Base-by-base conservation (phyloP, 2,113 vertebrate species). In the Notothenia rossii region DNA sequence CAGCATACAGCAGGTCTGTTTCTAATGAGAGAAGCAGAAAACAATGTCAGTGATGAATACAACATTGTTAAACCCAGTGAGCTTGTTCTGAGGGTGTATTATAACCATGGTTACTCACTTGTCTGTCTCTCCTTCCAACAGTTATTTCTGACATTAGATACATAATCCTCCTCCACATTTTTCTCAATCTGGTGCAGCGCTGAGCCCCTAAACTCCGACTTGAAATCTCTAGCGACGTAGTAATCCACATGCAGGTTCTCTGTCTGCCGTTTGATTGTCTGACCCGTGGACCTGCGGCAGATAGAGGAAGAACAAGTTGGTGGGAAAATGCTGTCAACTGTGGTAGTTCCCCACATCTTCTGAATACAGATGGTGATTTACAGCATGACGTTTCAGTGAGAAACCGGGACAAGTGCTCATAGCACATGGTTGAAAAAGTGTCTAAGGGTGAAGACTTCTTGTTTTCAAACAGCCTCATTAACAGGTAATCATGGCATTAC, bases 101-200 rank as follows among this genome's bases (percentile, higher is more conserved):
- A 8, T 29, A 58, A 48, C 25, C 17, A 3, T 2, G 29, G 43
- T 63, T 65, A 89, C 98, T 96, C 94, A 99, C 98, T 98, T 75
- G 98, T 97, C 88, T 99, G 98, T 75, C 97, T 96, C 88, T 99
- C 98, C 86, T 97, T 98, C 98, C 98, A 99, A 86, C 98, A 99
- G 87, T 97, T 99, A 94, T 98, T 98, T 87, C 97, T 96, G 85
- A 99, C 95, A 79, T 97, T 99, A 75, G 96, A 95, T 75, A 99
- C 96, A 46, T 98, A 99, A 90, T 99, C 98, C 50, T 99, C 98
- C 94, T 99, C 98, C 75, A 99, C 97, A 5, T 88, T 97, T 93
- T 99, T 99, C 92, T 99, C 98, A 64, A 99, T 93, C 64, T 99
- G 98, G 80, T 98, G 97, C 91, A 99, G 72, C 12, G 96, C 94